A percentile compares a stretch with the other conserved stretches of the same genome.
Conservation (phyloP, 2,113 vertebrate species). For the Elachura formosa region DNA sequence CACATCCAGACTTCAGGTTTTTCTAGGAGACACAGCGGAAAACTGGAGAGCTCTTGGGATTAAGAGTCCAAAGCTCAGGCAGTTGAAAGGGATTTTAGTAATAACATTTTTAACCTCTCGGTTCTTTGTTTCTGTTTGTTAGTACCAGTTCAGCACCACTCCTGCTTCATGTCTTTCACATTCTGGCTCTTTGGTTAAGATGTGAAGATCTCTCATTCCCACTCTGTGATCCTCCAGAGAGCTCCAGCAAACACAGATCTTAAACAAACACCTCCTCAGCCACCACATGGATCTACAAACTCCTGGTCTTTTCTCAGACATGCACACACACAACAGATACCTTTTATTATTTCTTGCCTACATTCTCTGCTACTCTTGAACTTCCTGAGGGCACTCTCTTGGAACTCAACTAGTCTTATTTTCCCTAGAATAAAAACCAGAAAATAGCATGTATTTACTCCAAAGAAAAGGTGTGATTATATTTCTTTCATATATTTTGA, state of each 20-base stretch:
- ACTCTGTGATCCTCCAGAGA: slow-evolving; percentile 22
- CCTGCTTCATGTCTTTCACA: not conserved
- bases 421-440: not conserved
- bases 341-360: not conserved
- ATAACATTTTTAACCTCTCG: slow-evolving; percentile 19
- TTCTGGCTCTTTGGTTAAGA: slow-evolving; percentile 16
- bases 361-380: not conserved
- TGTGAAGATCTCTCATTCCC: slow-evolving; percentile 12
- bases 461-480: not conserved
- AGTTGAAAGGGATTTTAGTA: slow-evolving; percentile 16
- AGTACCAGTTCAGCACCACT: not conserved
- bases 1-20: slow-evolving; percentile 6
- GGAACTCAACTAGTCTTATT: not conserved
- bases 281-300: not conserved
- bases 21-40: not conserved
- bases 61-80: slow-evolving; percentile 9
- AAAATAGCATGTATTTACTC: not conserved
- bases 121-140: slow-evolving; percentile 23
- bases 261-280: slow-evolving; percentile 15
- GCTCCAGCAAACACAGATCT: not conserved
- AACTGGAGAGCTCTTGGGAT: slow-evolving; percentile 38
- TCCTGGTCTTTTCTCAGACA: not conserved
- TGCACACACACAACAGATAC: not conserved
- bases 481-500: not conserved
- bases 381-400: not conserved